Evolutionary conservation across 2,888 invertebrate genomes (phyloP), one percentile per base, ranked within the genome.

Genomic region (Torymus tubicola): DNA sequence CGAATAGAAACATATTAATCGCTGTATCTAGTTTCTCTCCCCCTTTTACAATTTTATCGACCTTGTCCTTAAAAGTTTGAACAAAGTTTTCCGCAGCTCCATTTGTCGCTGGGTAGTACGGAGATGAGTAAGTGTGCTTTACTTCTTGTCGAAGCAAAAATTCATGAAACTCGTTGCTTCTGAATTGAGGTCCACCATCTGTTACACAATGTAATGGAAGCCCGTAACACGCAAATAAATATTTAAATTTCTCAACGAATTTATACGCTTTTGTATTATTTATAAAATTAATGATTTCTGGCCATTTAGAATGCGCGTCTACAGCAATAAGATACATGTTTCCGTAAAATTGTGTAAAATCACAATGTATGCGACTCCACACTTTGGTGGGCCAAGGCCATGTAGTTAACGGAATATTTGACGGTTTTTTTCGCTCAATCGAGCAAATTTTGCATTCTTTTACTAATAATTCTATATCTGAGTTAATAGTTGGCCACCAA

Each of bases 291-390:
- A 82, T 77, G 0, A 86, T 80, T 75, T 86, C 85, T 2, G 80
- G 73, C 85, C 84, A 86, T 53, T 86, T 85, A 0, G 83, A 83
- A 31, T 81, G 61, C 0, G 86, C 80, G 78, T 86, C 85, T 0
- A 86, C 80, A 1, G 86, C 50, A 4, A 87, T 50, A 13, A 87
- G 53, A 68, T 84, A 85, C 75, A 65, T 83, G 60, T 61, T 67
- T 11, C 60, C 84, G 78, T 50, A 84, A 16, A 74, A 80, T n/a
- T 81, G 83, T 42, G 81, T 65, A 68, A 80, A 85, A 78, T 85
- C 84, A n/a, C 81, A 72, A 72, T 85, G 85, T 11, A 84, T 72
- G 14, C 84, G 63, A 13, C 68, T 67, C 85, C 84, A 86, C 55
- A 16, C 72, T n/a, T 67, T 75, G 2, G 70, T 50, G 24, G 86